Evolutionary conservation across 30 jellyfish, hydroid and myxozoan species (phyloP).

Genomic region (Chrysaora quinquecirrha): DNA sequence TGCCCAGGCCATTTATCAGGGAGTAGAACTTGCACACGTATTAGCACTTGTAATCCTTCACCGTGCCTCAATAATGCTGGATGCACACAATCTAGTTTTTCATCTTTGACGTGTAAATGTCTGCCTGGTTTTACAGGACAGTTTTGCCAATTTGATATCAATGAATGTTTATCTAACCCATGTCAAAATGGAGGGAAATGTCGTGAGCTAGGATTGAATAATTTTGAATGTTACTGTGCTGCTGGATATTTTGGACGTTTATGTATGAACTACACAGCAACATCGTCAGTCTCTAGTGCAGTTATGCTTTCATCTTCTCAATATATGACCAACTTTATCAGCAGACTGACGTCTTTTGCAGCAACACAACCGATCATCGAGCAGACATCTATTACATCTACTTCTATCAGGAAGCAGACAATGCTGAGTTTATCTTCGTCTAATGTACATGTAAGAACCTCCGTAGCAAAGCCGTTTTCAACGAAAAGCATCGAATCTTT

Average conservation of each 20-base stretch:
- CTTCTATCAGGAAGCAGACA: no score
- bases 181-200: constrained; percentile 81
- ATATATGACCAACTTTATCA: neutral
- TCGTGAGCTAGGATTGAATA: constrained; percentile 43
- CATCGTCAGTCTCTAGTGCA: constrained; percentile 21
- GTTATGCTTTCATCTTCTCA: no score
- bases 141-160: constrained; percentile 76
- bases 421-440: no score
- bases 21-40: constrained; percentile 39
- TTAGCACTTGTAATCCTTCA: constrained; percentile 63
- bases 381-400: no score
- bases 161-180: constrained; percentile 73
- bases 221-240: constrained; percentile 59
- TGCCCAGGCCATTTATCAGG: constrained; percentile 88
- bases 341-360: no score
- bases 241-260: constrained; percentile 59
- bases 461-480: no score
- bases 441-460: no score
- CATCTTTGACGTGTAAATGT: constrained; percentile 68
- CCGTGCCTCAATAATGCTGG: constrained; percentile 67
- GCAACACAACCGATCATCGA: no score
- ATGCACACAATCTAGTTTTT: constrained; percentile 18
- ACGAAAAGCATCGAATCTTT: no score
- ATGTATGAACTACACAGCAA: constrained; percentile 42
- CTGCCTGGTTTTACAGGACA: constrained; percentile 80